Evolutionary conservation across 2,888 invertebrate genomes (phyloP).

Genomic region (Amiota communis): DNA sequence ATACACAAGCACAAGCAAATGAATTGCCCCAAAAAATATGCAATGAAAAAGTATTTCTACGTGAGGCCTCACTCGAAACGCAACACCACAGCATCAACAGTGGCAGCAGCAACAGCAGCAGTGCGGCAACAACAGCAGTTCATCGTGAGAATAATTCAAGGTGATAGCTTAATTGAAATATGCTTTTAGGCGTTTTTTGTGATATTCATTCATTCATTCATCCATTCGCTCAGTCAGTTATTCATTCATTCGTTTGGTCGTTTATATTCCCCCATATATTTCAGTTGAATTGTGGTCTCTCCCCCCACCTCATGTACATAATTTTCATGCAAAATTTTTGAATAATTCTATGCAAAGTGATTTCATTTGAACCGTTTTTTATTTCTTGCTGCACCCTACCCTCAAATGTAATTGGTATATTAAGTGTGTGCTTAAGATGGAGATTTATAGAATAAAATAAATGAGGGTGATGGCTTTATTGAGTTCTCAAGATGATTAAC

Average conservation of each 20-base stretch:
- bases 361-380: slow-evolving; percentile 53
- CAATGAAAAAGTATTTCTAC: background rate
- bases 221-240: slow-evolving; percentile 39
- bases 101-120: background rate
- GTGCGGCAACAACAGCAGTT: background rate
- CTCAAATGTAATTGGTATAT: too few relatives aligned
- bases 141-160: slow-evolving; percentile 68
- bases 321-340: slow-evolving; percentile 8
- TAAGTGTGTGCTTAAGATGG: too few relatives aligned
- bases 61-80: background rate
- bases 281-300: background rate
- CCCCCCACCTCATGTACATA: slow-evolving; percentile 30
- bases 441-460: too few relatives aligned
- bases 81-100: background rate
- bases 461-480: too few relatives aligned
- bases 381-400: too few relatives aligned
- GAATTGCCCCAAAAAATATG: background rate
- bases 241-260: too few relatives aligned
- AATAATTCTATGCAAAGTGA: slow-evolving; percentile 66
- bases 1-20: background rate
- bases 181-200: slow-evolving; percentile 67
- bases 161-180: slow-evolving; percentile 72
- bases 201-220: slow-evolving; percentile 38
- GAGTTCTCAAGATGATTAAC: too few relatives aligned
- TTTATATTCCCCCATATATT: too few relatives aligned